Conservation (phyloP, 2,888 invertebrate species). For the Dolomedes plantarius region DNA sequence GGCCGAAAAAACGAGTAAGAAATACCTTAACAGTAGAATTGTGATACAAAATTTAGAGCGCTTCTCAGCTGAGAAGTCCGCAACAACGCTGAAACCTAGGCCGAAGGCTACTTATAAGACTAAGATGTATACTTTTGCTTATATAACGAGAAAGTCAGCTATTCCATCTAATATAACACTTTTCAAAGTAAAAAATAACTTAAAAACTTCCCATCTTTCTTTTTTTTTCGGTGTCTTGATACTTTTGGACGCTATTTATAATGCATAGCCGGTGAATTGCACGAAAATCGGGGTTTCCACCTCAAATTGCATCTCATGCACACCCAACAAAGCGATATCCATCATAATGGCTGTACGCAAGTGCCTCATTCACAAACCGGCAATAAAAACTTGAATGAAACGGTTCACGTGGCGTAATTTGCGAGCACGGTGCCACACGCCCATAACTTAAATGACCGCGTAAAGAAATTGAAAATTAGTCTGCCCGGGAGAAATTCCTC, state of each 20-base stretch:
- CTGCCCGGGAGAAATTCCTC: constrained; percentile 5
- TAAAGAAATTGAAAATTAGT: constrained; percentile 43
- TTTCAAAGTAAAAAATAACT: too few relatives aligned
- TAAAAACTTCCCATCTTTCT: too few relatives aligned
- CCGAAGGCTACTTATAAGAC: too few relatives aligned
- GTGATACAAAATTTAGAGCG: too few relatives aligned
- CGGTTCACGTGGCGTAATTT: constrained; percentile 36
- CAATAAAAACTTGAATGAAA: constrained; percentile 8
- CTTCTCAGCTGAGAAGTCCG: too few relatives aligned
- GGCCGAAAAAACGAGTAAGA: too few relatives aligned
- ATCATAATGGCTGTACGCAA: not conserved
- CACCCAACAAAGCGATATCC: not conserved
- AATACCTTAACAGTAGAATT: too few relatives aligned
- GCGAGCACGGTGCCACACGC: constrained; percentile 33
- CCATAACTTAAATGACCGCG: constrained; percentile 32
- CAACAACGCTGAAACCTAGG: too few relatives aligned
- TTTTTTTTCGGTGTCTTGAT: too few relatives aligned
- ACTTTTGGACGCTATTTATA: not conserved
- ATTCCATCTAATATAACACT: too few relatives aligned
- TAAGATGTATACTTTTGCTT: too few relatives aligned
- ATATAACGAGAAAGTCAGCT: too few relatives aligned
- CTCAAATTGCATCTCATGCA: not conserved
- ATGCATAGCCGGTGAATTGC: not conserved
- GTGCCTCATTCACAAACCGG: not conserved
- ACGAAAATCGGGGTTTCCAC: not conserved